These are phyloP conservation scores for Callospermophilus lateralis DNA, from an alignment of 2,113 vertebrate genomes.

Conservation along the genomic window DNA sequence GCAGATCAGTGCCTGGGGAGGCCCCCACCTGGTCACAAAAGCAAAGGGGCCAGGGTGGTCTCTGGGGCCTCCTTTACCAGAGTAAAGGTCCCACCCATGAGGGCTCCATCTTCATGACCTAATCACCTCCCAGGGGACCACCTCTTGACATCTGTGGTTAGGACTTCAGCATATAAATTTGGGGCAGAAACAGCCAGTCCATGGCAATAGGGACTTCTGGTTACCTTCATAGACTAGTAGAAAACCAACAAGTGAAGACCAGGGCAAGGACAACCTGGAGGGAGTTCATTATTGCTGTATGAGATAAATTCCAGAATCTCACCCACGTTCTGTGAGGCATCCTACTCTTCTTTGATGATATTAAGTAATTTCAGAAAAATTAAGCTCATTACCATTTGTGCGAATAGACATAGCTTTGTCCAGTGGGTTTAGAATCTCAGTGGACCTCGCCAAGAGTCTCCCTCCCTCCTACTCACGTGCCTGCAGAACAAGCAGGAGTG, in stretches of 20 bases:
- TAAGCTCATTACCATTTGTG: neutral
- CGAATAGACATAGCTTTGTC: rapidly evolving
- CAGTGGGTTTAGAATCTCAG: rapidly evolving
- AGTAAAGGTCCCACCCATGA: neutral
- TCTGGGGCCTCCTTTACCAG: neutral
- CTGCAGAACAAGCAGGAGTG: rapidly evolving
- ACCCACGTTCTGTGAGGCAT: neutral
- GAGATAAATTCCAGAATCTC: neutral
- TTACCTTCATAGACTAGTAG: neutral
- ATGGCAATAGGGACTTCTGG: neutral
- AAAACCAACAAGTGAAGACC: neutral
- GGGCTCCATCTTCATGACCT: neutral
- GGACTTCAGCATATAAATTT: neutral
- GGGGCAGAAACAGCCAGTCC: neutral
- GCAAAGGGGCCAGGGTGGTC: no score
- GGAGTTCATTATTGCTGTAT: rapidly evolving
- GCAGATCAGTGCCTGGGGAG: neutral
- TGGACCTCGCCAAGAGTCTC: neutral
- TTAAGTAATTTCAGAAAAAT: neutral
- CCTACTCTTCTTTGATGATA: rapidly evolving
- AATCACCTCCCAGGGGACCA: neutral
- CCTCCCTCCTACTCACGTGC: rapidly evolving
- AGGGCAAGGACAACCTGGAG: neutral
- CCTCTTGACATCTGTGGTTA: neutral
- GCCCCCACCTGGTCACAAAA: neutral